These are phyloP conservation scores for Mimachlamys varia DNA, from an alignment of 2,888 invertebrate species.

Conservation along the genomic window DNA sequence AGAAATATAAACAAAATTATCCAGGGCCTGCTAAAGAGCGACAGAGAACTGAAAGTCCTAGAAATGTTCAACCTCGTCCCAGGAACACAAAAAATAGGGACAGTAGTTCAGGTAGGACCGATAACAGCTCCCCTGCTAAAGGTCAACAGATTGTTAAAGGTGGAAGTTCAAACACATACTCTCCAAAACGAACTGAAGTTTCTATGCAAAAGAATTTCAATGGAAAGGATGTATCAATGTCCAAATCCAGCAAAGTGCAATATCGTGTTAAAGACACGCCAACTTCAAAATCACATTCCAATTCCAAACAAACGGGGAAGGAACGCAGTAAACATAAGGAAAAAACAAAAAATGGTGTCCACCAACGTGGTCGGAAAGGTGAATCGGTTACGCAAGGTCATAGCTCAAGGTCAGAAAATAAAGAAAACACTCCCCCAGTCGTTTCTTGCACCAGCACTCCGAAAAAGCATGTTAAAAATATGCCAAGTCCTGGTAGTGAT, in stretches of 20 bases:
- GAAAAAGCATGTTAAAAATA: neutral
- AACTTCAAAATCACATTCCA: neutral
- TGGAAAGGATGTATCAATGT: neutral
- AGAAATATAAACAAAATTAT: conserved; percentile 43
- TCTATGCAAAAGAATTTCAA: conserved; percentile 17
- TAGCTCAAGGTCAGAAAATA: conserved; percentile 21
- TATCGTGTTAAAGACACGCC: neutral
- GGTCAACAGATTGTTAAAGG: conserved; percentile 1
- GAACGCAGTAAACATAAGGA: neutral
- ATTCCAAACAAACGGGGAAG: conserved; percentile 23
- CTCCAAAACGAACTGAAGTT: neutral
- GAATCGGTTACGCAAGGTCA: conserved; percentile 15
- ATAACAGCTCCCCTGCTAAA: neutral
- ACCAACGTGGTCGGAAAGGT: conserved; percentile 18
- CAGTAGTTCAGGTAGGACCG: neutral
- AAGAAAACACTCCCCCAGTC: conserved; percentile 44
- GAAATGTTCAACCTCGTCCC: conserved; percentile 41
- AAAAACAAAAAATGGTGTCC: conserved; percentile 39
- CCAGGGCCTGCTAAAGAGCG: neutral
- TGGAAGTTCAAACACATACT: neutral
- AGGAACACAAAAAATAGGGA: neutral
- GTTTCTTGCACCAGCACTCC: neutral
- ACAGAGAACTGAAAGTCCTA: neutral
- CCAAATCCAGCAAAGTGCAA: conserved; percentile 10
- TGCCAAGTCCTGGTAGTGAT: neutral